Base-by-base conservation (phyloP, 2,113 vertebrate species). In the Ancistrus triradiatus region DNA sequence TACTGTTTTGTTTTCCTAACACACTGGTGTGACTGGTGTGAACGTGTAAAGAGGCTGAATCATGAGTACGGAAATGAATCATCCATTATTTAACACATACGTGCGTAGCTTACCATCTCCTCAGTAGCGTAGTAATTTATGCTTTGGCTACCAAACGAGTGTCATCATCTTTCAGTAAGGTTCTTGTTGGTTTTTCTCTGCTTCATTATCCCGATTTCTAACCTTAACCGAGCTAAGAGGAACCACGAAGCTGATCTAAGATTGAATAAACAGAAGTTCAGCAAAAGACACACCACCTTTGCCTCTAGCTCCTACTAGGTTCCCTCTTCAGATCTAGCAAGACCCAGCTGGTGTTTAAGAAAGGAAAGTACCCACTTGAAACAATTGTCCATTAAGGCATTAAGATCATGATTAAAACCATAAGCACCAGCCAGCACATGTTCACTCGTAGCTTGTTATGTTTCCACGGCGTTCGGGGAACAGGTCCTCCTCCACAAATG, bases 311-410 rank as follows among this genome's bases (percentile, higher is more conserved):
- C 57, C 42, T 28, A 13, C 33, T 4, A 24, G 17, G 21, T 17
- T 33, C 49, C 15, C 40, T 18, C 25, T 43, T 22, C 55, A 51
- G 19, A 48, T 60, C 43, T n/a, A 49, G 43, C 27, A 49, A 31
- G n/a, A 40, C 40, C 17, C 37, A 49, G 57, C 52, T 65, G 66
- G 43, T 68, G 56, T 75, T 72, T 60, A 71, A 56, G 44, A 72
- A 40, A 18, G 73, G 73, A 75, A 75, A 75, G 69, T 68, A 70
- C 73, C 65, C 51, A 49, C 68, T 64, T 68, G 49, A 64, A 72
- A 63, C 59, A 52, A 35, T 47, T 68, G 69, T 72, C 73, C 68
- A 72, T 69, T 75, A 75, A 71, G 17, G 48, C 60, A 71, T 71
- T 71, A 75, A 27, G 69, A 60, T 52, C 25, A 61, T 64, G 47